Evolutionary conservation across 2,888 invertebrate species (phyloP), one percentile per base, ranked within the genome.

Genomic region (Stenichneumon culpator): DNA sequence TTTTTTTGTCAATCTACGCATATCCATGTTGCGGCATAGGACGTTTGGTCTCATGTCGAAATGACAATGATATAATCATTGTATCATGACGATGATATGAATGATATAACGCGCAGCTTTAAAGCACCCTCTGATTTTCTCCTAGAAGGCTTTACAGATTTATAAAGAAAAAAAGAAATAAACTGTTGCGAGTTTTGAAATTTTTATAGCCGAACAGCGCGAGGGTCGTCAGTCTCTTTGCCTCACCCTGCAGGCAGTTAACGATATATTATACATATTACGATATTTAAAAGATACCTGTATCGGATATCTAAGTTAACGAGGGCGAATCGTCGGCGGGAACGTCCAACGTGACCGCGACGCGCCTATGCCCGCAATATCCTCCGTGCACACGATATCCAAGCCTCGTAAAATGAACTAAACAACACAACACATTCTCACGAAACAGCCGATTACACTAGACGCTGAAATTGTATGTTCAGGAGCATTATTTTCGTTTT

Each of bases 161-260:
- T 79, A 80, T 84, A 72, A 77, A 57, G 72, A 39, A 57, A 54
- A 32, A 75, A 72, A 63, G 28, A 36, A 25, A 80, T 73, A 16
- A 36, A 73, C 63, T 86, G 85, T 87, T 86, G 83, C 82, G 73
- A 83, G 68, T 87, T 84, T 83, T 75, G 67, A 79, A 86, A 82
- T 69, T 88, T 83, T 70, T 82, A 85, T 83, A 70, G 79, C 73
- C 72, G 28, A 84, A 82, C 68, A 77, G 79, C 75, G 81, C 83
- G 57, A 81, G 83, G 82, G 69, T 83, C 68, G 44, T 69, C 84
- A 82, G 85, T 87, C 74, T 81, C 74, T 82, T 86, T 89, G 89
- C 87, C 86, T 91, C 90, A 89, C 87, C 89, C 89, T 89, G 83
- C 88, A 87, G 83, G 84, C 87, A 89, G 86, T 87, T 89, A 84